Evolutionary conservation across 2,113 vertebrate genomes (phyloP).

Genomic region (Tenrec ecaudatus): DNA sequence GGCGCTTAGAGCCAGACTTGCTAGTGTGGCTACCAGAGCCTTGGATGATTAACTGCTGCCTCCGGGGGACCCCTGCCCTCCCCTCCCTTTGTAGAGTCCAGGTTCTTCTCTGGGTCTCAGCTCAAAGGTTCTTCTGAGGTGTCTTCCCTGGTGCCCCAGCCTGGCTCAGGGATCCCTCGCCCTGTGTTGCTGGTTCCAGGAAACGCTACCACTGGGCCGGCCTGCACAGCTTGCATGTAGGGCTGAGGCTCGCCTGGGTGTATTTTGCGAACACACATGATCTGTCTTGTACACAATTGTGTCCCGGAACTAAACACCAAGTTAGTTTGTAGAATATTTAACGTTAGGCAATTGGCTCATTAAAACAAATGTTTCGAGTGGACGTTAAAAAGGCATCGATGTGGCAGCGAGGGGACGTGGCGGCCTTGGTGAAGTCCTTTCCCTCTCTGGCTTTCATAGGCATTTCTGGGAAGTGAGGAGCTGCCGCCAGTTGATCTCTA

Average conservation of each 20-base stretch:
- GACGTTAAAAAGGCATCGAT: background rate
- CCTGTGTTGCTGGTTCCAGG: conserved; percentile 28
- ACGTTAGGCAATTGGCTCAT: background rate
- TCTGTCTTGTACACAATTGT: conserved; percentile 4
- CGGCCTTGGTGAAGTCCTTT: background rate
- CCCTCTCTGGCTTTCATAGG: background rate
- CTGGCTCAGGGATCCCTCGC: background rate
- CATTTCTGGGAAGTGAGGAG: background rate
- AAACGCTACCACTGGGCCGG: background rate
- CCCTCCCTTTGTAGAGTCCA: background rate
- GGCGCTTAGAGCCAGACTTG: background rate
- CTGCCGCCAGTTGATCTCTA: background rate
- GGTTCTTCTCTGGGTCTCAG: background rate
- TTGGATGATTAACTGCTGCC: fast-evolving
- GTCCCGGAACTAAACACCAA: too few species aligned
- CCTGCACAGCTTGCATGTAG: background rate
- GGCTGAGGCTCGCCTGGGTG: background rate
- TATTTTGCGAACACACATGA: background rate
- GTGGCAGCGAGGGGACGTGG: background rate
- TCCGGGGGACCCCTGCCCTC: background rate
- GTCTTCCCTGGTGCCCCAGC: background rate
- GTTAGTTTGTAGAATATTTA: background rate
- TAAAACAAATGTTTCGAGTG: background rate
- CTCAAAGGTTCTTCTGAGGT: conserved; percentile 29
- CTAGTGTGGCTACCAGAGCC: background rate